A percentile compares a stretch with the other conserved stretches of the same genome.
phyloP scores from a whole-genome alignment of 2,888 invertebrate genomes.

The Dolomedes plantarius region DNA sequence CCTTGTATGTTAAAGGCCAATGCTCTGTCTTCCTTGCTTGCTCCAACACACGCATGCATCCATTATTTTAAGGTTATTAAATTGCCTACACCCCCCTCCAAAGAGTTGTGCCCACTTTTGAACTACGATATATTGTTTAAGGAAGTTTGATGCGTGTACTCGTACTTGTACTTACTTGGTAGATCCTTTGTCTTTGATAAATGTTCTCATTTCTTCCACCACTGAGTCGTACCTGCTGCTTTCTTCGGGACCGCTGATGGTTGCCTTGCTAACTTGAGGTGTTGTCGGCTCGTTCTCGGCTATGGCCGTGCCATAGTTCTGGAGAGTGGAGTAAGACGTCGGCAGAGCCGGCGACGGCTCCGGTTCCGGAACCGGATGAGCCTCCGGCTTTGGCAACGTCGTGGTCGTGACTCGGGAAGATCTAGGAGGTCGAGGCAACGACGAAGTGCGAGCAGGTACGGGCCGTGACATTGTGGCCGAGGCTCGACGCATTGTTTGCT shows the following conservation, averaged over 20 bases:
- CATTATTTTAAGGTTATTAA: no score
- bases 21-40: no score
- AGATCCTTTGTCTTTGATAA: slow-evolving; percentile 61
- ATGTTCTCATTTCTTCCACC: slow-evolving; percentile 65
- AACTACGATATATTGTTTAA: no score
- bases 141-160: no score
- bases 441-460: slow-evolving; percentile 54
- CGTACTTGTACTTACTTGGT: slow-evolving; percentile 49
- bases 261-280: slow-evolving; percentile 41
- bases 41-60: no score
- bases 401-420: slow-evolving; percentile 37
- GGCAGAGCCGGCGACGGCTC: slow-evolving; percentile 50
- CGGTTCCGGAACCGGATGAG: slow-evolving; percentile 43
- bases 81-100: no score
- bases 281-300: slow-evolving; percentile 29
- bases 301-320: slow-evolving; percentile 44
- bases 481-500: slow-evolving; percentile 40
- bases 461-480: slow-evolving; percentile 37
- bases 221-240: slow-evolving; percentile 62
- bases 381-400: slow-evolving; percentile 39
- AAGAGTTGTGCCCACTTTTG: no score
- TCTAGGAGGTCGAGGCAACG: slow-evolving; percentile 43
- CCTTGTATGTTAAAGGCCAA: no score
- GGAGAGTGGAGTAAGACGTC: slow-evolving; percentile 61
- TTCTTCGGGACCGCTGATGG: slow-evolving; percentile 34